phyloP scores from a whole-genome alignment of 1,140 invertebrate species.

The Ylistrum balloti region DNA sequence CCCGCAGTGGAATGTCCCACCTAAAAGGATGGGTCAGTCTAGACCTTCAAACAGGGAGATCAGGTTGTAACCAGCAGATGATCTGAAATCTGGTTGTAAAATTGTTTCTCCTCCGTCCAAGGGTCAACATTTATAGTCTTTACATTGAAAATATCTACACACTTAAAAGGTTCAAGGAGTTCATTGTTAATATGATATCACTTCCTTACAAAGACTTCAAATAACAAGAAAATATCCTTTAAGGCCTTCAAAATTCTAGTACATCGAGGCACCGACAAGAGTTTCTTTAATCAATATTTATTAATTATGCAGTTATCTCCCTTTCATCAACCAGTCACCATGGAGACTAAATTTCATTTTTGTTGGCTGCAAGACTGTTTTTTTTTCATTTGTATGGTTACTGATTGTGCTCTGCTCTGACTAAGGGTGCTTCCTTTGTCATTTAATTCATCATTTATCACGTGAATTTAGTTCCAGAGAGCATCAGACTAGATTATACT shows the following conservation, averaged over 20 bases:
- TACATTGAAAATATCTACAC: background rate
- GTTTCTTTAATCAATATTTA: slow-evolving; percentile 29
- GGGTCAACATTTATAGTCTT: slow-evolving; percentile 13
- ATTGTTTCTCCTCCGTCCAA: background rate
- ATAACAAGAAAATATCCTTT: background rate
- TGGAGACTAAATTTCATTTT: background rate
- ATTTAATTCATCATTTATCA: background rate
- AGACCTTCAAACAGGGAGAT: slow-evolving; percentile 24
- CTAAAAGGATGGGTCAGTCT: slow-evolving; percentile 16
- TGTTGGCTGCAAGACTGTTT: background rate
- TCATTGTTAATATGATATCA: background rate
- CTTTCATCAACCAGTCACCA: background rate
- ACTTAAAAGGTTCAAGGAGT: background rate
- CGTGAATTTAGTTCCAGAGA: background rate
- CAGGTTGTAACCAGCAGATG: background rate
- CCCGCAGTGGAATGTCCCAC: slow-evolving; percentile 36
- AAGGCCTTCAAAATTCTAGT: background rate
- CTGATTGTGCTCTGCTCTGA: background rate
- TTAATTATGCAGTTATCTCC: slow-evolving; percentile 39
- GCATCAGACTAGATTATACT: background rate
- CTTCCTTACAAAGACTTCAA: background rate
- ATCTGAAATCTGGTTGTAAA: slow-evolving; percentile 32
- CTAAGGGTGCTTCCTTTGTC: background rate
- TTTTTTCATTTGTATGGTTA: background rate
- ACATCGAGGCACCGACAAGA: background rate